These are phyloP conservation scores for Tribolium castaneum DNA, from an alignment of 1,140 invertebrate species.

Conservation along the genomic window DNA sequence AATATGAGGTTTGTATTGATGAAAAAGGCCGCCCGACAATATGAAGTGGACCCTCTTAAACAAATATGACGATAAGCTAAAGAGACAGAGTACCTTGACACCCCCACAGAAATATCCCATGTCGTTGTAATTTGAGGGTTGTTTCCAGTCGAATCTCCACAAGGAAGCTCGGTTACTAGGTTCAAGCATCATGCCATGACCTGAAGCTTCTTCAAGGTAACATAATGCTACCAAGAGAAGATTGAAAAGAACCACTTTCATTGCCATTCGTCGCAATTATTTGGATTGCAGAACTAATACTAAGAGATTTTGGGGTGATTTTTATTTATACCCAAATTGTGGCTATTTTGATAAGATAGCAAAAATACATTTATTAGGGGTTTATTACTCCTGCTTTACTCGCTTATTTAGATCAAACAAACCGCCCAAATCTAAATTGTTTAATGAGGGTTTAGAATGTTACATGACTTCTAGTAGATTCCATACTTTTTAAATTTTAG, in stretches of 20 bases:
- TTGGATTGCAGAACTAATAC: slow-evolving; percentile 10
- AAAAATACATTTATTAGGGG: not conserved
- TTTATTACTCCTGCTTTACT: not conserved
- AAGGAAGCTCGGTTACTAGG: slow-evolving; percentile 61
- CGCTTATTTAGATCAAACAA: slow-evolving; percentile 2
- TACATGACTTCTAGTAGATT: not conserved
- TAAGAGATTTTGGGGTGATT: not conserved
- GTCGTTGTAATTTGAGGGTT: slow-evolving; percentile 58
- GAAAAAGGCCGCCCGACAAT: not conserved
- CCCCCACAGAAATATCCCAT: slow-evolving; percentile 49
- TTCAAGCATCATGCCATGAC: slow-evolving; percentile 62
- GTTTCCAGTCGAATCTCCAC: slow-evolving; percentile 60
- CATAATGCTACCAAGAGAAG: not conserved
- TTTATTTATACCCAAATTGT: not conserved
- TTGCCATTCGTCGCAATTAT: not conserved
- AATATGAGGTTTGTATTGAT: not conserved
- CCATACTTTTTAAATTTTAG: not conserved
- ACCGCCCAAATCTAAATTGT: not conserved
- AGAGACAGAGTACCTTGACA: not conserved
- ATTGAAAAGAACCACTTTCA: not conserved
- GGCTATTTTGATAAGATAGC: slow-evolving; percentile 6
- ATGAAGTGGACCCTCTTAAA: not conserved
- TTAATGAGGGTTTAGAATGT: not conserved
- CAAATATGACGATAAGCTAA: not conserved
- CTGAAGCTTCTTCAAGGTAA: slow-evolving; percentile 28